Conservation (phyloP, 2,797 vertebrate species). For the Helarctos malayanus region DNA sequence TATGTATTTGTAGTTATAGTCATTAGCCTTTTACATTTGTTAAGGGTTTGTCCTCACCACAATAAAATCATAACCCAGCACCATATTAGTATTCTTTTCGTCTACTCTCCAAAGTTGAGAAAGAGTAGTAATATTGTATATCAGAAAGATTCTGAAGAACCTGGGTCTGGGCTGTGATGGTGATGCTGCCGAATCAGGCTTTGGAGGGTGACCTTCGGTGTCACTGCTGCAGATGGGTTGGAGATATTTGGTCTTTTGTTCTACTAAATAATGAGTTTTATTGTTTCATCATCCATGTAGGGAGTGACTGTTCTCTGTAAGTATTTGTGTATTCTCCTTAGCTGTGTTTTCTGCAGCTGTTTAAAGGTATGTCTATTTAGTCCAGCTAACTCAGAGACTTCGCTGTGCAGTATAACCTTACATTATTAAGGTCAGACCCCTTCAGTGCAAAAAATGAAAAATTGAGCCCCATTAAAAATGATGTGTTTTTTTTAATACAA, state of each 20-base stretch:
- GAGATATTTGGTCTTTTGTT: not conserved
- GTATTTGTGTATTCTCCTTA: not conserved
- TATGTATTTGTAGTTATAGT: not conserved
- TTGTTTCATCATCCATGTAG: not conserved
- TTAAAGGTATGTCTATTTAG: not conserved
- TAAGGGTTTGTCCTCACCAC: not conserved
- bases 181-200: not conserved
- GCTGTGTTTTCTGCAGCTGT: conserved; percentile 43
- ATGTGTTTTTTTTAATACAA: conserved; percentile 32
- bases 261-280: not conserved
- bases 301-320: not conserved
- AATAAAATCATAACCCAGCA: not conserved
- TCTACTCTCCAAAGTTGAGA: not conserved
- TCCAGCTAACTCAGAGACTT: conserved; percentile 19
- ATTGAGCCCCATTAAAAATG: not conserved
- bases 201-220: not conserved
- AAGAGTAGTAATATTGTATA: not conserved
- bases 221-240: not conserved
- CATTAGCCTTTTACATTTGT: not conserved
- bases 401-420: not conserved
- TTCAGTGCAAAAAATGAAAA: conserved; percentile 60
- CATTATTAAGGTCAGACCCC: conserved; percentile 24
- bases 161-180: not conserved
- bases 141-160: not conserved
- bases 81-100: not conserved